Percentiles rank a stretch among this genome's conserved stretches.
Conservation (phyloP, 2,113 vertebrate genomes). For the Rhea pennata region DNA sequence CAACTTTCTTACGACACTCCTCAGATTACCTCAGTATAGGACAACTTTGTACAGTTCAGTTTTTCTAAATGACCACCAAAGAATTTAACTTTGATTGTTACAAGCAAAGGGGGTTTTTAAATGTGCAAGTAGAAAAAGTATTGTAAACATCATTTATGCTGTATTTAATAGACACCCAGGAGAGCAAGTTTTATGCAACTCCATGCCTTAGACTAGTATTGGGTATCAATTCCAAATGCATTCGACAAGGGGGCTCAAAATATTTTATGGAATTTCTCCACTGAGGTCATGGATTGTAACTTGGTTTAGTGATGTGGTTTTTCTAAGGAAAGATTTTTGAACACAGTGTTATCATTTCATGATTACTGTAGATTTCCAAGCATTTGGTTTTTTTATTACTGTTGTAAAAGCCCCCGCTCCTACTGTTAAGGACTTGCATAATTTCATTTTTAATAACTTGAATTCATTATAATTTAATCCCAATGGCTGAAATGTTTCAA, state of each 20-base stretch:
- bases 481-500: not conserved
- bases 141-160: slow-evolving; percentile 3
- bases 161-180: slow-evolving; percentile 16
- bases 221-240: not conserved
- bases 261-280: not conserved
- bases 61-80: slow-evolving; percentile 57
- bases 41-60: not conserved
- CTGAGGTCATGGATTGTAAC: not conserved
- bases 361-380: not conserved
- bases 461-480: not conserved
- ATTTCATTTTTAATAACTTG: not conserved
- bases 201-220: slow-evolving; percentile 42
- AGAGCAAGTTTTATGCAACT: slow-evolving; percentile 40
- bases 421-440: not conserved
- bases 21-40: slow-evolving; percentile 44
- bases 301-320: not conserved
- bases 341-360: not conserved
- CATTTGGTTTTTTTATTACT: not conserved
- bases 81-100: slow-evolving; percentile 33
- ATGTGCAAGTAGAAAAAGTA: not conserved
- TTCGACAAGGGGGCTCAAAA: not conserved
- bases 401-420: not conserved
- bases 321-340: not conserved
- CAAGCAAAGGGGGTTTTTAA: not conserved
- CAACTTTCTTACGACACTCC: not conserved